Conservation (phyloP, 2,113 vertebrate genomes). For the Urocolius indicus region DNA sequence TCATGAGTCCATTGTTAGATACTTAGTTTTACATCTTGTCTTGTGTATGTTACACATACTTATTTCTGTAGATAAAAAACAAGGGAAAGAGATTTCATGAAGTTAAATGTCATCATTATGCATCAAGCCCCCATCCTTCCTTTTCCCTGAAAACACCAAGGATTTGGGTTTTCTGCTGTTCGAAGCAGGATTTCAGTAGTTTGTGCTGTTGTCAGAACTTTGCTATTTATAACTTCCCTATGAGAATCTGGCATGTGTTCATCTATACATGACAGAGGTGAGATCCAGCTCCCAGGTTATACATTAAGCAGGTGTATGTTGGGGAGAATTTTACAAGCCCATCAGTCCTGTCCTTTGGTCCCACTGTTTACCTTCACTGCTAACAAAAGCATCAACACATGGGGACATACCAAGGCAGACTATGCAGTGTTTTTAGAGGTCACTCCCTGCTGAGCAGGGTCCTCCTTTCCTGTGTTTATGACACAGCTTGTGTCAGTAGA, state of each 20-base stretch:
- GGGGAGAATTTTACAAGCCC: not conserved
- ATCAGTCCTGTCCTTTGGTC: not conserved
- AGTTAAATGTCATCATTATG: not conserved
- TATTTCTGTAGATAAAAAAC: not conserved
- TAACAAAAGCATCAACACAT: not conserved
- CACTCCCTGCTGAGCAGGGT: not conserved
- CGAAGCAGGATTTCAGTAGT: not conserved
- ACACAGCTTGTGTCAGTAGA: not conserved
- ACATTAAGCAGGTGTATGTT: not conserved
- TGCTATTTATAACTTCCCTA: not conserved
- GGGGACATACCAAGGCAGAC: not conserved
- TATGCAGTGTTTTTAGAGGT: not conserved
- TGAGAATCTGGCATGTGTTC: not conserved
- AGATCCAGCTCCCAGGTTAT: not conserved
- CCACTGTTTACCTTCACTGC: not conserved
- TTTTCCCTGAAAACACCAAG: not conserved
- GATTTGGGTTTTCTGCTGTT: not conserved
- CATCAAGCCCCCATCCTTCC: not conserved
- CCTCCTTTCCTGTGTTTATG: slow-evolving; percentile 63
- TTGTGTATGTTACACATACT: not conserved
- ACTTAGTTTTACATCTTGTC: not conserved
- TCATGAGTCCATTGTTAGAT: not conserved
- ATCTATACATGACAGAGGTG: not conserved
- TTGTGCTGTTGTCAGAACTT: not conserved
- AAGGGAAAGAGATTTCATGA: not conserved